These are phyloP conservation scores for Dryomyza anilis DNA, from an alignment of 2,888 invertebrate genomes.

Conservation along the genomic window DNA sequence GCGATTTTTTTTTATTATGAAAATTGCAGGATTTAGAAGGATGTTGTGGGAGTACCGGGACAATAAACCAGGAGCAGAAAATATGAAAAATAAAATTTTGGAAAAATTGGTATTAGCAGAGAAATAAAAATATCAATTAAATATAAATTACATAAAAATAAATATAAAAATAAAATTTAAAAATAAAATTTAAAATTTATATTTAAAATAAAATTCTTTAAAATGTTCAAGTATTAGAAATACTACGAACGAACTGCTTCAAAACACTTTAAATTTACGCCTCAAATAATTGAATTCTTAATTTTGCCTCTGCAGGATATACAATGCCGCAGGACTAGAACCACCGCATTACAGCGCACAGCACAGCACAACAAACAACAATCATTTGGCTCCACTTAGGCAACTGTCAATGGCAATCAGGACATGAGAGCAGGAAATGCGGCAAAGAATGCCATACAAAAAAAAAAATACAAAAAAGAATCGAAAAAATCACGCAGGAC, in stretches of 20 bases:
- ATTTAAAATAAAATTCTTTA: neutral
- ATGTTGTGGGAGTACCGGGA: neutral
- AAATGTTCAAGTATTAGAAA: neutral
- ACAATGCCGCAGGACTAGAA: neutral
- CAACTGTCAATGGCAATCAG: conserved; percentile 45
- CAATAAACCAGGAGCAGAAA: neutral
- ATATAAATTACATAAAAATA: neutral
- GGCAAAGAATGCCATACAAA: neutral
- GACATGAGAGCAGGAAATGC: neutral
- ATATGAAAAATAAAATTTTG: conserved; percentile 18
- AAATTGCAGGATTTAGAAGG: no score
- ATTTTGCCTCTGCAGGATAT: conserved; percentile 36
- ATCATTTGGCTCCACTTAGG: conserved; percentile 19
- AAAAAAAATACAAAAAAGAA: conserved; percentile 10
- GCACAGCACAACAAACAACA: conserved; percentile 4
- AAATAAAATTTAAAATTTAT: neutral
- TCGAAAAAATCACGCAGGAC: conserved; percentile 26
- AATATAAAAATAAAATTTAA: neutral
- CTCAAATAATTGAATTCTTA: conserved; percentile 39
- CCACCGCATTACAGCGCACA: neutral
- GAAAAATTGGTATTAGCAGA: conserved; percentile 12
- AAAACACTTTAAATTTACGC: conserved; percentile 36
- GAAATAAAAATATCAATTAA: neutral
- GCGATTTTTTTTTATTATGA: conserved; percentile 9
- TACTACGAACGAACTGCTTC: conserved; percentile 33